Evolutionary conservation across 2,797 vertebrate genomes (phyloP).

Genomic region (Urophycis tenuis): DNA sequence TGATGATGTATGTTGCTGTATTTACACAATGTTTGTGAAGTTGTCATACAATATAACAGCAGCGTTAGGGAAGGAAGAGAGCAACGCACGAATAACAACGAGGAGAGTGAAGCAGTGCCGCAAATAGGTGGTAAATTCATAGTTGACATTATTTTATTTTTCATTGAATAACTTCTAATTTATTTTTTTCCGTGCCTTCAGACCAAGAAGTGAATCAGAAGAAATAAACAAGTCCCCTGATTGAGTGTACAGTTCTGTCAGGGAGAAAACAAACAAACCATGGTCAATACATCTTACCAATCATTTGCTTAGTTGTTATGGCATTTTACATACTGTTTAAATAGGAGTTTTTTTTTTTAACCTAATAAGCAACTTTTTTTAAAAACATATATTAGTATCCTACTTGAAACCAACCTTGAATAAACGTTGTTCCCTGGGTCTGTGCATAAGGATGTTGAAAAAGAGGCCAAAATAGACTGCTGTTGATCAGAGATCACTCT

Average conservation of each 20-base stretch:
- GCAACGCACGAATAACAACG: background rate
- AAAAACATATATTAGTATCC: slow-evolving; percentile 68
- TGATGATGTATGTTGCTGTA: no score
- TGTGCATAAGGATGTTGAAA: slow-evolving; percentile 65
- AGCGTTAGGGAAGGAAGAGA: background rate
- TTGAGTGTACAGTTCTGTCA: slow-evolving; percentile 67
- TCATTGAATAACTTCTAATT: slow-evolving; percentile 70
- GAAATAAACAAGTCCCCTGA: slow-evolving; percentile 70
- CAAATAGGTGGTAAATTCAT: slow-evolving; percentile 44
- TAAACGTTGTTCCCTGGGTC: slow-evolving; percentile 61
- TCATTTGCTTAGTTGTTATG: slow-evolving; percentile 66
- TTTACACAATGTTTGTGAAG: background rate
- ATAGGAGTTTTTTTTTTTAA: slow-evolving; percentile 68
- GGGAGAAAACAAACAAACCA: slow-evolving; percentile 61
- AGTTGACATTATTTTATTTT: slow-evolving; percentile 72
- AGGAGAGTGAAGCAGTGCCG: background rate
- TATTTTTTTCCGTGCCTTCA: slow-evolving; percentile 60
- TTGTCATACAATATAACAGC: no score
- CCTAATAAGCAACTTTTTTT: slow-evolving; percentile 67
- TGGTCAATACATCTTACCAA: slow-evolving; percentile 62
- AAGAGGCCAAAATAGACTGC: slow-evolving; percentile 63
- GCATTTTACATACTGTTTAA: slow-evolving; percentile 71
- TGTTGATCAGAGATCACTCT: slow-evolving; percentile 59
- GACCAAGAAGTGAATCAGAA: slow-evolving; percentile 72
- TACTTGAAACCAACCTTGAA: slow-evolving; percentile 65